Evolutionary conservation across 37 sponge, comb jelly and placozoan species (phyloP), one percentile per base, ranked within the genome.

Genomic region (Axinella damicornis): DNA sequence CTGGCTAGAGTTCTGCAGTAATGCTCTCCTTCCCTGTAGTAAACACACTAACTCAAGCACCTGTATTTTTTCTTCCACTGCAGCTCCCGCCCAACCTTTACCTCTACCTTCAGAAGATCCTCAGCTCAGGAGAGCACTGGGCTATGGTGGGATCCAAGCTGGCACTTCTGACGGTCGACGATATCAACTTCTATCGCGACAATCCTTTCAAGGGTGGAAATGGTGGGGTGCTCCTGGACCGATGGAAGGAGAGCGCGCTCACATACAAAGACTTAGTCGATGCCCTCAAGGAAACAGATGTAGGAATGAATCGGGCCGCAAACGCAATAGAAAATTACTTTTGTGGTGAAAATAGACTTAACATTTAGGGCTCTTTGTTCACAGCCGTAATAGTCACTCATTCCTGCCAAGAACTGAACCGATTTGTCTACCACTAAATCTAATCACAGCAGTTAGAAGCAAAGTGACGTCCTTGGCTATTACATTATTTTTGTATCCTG

Each of bases 191-290:
- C 38, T 70, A 34, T 28, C 76, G 71, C 0, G 4, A 22, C 24
- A 71, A 83, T 34, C 84, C 78, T 0, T 24, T 27, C 46, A 25
- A 32, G 20, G 58, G 59, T 60, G 89, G 84, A 12, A 70, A 77
- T 31, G 89, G 89, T 13, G 22, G 25, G 6, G 35, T 69, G 34
- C 65, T 77, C 24, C 53, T 89, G 36, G 35, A 28, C 2, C 76
- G 22, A 69, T 89, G 89, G 89, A 57, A 46, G 40, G 83, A 89
- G 4, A 89, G 89, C 57, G 41, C 58, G 9, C 41, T 71, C 40
- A 76, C 73, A 12, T 72, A 59, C 72, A 71, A 34, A 53, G 84
- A 83, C 30, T 66, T 83, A 15, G 68, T 53, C 17, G 38, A 22
- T 20, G 61, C 65, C 46, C 79, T 78, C 18, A 24, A 65, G 20